These are phyloP conservation scores for Micrastur ruficollis DNA, from an alignment of 2,797 vertebrate genomes.

Conservation along the genomic window DNA sequence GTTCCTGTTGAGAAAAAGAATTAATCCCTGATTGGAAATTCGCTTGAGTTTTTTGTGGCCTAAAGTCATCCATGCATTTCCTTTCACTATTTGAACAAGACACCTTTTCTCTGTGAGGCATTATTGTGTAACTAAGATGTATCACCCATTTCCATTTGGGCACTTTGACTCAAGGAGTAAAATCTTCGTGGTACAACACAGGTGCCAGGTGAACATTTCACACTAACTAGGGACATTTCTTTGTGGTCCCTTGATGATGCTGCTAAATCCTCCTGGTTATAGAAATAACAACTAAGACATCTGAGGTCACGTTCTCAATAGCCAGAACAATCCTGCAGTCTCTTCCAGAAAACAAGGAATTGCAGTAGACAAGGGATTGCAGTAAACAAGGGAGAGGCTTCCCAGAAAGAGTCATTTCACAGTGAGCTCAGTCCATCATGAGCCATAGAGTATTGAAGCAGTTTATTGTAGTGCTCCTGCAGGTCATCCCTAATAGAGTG, in stretches of 20 bases:
- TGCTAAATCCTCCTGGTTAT: background rate
- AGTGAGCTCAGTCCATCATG: background rate
- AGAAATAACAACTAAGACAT: background rate
- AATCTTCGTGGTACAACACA: background rate
- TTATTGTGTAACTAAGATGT: background rate
- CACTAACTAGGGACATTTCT: background rate
- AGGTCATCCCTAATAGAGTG: rapidly evolving
- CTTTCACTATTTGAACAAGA: background rate
- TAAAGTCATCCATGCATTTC: rapidly evolving
- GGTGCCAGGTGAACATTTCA: background rate
- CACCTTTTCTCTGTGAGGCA: background rate
- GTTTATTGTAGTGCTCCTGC: background rate
- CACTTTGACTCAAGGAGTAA: background rate
- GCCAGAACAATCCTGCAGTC: background rate
- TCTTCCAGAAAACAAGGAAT: background rate
- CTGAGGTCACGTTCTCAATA: background rate
- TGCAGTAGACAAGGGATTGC: background rate
- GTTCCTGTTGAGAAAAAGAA: background rate
- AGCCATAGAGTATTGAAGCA: background rate
- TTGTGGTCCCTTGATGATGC: background rate
- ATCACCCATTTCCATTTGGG: background rate
- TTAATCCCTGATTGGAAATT: background rate
- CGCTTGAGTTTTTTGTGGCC: background rate
- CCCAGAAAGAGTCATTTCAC: background rate
- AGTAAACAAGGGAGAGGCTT: constrained; percentile 54